These are phyloP conservation scores for Drosophila limbata DNA, from an alignment of 2,888 invertebrate species.

Conservation along the genomic window DNA sequence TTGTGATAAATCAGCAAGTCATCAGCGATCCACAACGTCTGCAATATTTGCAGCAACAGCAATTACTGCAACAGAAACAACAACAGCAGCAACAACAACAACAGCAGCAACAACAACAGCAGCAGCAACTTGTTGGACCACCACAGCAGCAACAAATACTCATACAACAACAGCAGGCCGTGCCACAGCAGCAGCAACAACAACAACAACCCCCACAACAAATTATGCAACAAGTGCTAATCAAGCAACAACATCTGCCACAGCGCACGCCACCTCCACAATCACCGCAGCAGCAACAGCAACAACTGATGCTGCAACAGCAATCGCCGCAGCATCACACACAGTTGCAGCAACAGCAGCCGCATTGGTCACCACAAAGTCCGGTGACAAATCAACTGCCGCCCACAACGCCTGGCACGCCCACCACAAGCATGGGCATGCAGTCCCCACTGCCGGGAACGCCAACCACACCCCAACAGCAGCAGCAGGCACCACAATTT, in stretches of 20 bases:
- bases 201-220: constrained; percentile 75
- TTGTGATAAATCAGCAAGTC: constrained; percentile 84
- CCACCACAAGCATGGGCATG: constrained; percentile 71
- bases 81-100: constrained; percentile 74
- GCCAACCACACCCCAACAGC: constrained; percentile 72
- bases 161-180: constrained; percentile 71
- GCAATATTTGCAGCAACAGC: constrained; percentile 83
- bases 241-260: constrained; percentile 83
- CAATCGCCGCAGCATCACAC: constrained; percentile 82
- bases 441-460: constrained; percentile 73
- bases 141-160: constrained; percentile 83
- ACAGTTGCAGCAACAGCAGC: constrained; percentile 82
- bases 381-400: constrained; percentile 70
- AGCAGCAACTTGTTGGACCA: constrained; percentile 81
- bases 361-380: constrained; percentile 85
- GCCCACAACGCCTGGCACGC: constrained; percentile 65
- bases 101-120: constrained; percentile 75
- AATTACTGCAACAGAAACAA: constrained; percentile 76
- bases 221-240: constrained; percentile 85
- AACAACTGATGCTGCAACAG: constrained; percentile 88
- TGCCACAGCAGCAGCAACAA: constrained; percentile 85
- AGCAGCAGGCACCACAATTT: constrained; percentile 58
- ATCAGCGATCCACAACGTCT: constrained; percentile 84
- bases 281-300: constrained; percentile 76
- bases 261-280: constrained; percentile 82